A percentile compares a stretch with the other conserved stretches of the same genome.
Conservation (phyloP, 2,113 vertebrate genomes). For the Stictonetta naevosa region DNA sequence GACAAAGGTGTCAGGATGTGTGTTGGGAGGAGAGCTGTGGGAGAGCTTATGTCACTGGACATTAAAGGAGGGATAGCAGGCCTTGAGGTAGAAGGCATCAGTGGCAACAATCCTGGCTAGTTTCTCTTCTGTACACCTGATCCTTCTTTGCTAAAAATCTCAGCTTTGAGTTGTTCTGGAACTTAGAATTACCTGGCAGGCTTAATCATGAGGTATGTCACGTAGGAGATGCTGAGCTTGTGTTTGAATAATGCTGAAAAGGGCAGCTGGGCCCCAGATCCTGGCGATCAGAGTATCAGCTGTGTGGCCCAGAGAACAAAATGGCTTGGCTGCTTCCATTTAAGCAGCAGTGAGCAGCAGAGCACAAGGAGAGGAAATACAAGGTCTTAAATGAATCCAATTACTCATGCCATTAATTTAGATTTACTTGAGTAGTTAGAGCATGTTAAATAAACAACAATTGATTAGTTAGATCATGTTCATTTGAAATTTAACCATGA, state of each 20-base stretch:
- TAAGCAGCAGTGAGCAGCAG: background rate
- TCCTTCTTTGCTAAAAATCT: background rate
- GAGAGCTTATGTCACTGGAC: background rate
- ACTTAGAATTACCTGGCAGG: background rate
- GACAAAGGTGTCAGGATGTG: background rate
- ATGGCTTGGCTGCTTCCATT: background rate
- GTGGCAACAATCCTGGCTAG: background rate
- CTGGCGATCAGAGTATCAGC: background rate
- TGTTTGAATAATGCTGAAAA: background rate
- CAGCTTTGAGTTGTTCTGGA: background rate
- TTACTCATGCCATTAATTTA: conserved; percentile 66
- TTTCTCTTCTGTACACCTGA: background rate
- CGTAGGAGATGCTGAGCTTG: background rate
- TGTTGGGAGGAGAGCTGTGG: background rate
- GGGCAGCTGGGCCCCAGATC: background rate
- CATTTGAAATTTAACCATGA: conserved; percentile 54
- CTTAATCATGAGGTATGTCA: background rate
- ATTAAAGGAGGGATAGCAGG: background rate
- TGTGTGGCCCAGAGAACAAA: background rate
- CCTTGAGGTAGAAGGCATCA: background rate
- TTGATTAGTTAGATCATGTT: conserved; percentile 60
- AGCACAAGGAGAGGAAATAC: conserved; percentile 25
- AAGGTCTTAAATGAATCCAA: conserved; percentile 55
- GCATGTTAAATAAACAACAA: conserved; percentile 57
- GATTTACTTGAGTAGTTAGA: conserved; percentile 52